These are phyloP conservation scores for Cichladusa arquata DNA, from an alignment of 2,113 vertebrate species.

Conservation along the genomic window DNA sequence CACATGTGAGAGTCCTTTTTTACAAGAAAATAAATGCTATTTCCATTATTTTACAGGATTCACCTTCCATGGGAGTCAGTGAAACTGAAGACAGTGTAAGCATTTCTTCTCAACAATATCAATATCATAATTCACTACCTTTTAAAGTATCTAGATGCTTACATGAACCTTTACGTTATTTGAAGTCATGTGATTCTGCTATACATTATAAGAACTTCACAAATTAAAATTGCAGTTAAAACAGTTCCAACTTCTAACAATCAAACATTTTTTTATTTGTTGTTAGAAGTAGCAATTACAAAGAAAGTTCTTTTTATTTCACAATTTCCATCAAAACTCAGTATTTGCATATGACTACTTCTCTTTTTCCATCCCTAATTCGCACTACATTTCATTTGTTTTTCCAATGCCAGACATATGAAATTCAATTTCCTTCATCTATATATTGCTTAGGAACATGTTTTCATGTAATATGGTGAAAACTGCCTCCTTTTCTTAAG, in stretches of 20 bases:
- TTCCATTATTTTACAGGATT: conserved; percentile 34
- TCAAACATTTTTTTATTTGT: neutral
- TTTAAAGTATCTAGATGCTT: neutral
- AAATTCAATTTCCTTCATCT: neutral
- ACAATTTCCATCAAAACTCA: neutral
- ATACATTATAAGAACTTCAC: neutral
- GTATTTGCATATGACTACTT: neutral
- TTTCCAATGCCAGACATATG: neutral
- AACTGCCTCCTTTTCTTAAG: neutral
- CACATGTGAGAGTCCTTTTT: neutral
- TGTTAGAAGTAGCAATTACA: neutral
- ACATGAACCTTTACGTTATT: neutral
- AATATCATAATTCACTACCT: neutral
- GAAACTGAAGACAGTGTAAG: conserved; percentile 30
- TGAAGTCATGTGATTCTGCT: neutral
- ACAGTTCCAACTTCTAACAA: neutral
- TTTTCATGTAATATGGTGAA: neutral
- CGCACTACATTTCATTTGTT: neutral
- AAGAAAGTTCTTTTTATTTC: neutral
- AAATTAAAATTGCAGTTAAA: neutral
- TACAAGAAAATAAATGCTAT: neutral
- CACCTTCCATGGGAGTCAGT: neutral
- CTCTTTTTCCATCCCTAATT: neutral
- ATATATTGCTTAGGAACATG: neutral
- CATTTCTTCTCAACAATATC: neutral